Evolutionary conservation across 2,888 invertebrate genomes (phyloP).

Genomic region (Dioctria rufipes): DNA sequence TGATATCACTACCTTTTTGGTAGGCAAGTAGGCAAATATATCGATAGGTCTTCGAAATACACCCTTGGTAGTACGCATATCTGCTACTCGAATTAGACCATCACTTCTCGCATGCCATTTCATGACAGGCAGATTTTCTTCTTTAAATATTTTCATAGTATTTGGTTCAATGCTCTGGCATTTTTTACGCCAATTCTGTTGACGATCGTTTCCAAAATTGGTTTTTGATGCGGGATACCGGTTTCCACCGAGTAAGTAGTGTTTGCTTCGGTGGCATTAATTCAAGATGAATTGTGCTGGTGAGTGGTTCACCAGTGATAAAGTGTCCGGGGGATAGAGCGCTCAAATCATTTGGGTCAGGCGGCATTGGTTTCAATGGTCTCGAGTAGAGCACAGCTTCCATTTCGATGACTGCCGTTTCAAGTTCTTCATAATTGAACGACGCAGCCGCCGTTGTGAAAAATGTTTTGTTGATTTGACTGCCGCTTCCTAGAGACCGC

Average conservation of each 20-base stretch:
- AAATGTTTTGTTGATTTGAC: neutral
- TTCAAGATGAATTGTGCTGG: neutral
- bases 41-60: neutral
- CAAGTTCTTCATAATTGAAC: neutral
- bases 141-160: neutral
- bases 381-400: neutral
- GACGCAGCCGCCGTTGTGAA: neutral
- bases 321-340: slow-evolving; percentile 10
- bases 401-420: neutral
- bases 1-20: neutral
- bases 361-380: neutral
- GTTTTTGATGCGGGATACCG: neutral
- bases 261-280: neutral
- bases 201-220: too few species aligned
- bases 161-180: neutral
- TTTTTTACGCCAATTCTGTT: neutral
- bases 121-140: neutral
- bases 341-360: slow-evolving; percentile 1
- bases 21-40: neutral
- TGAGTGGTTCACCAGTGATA: neutral
- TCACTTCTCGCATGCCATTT: slow-evolving; percentile 60
- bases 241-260: neutral
- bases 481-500: neutral
- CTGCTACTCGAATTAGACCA: too few species aligned
- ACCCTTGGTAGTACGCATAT: too few species aligned